Evolutionary conservation across 2,797 vertebrate genomes (phyloP), one percentile per base, ranked within the genome.

Genomic region (Protosalanx chinensis): DNA sequence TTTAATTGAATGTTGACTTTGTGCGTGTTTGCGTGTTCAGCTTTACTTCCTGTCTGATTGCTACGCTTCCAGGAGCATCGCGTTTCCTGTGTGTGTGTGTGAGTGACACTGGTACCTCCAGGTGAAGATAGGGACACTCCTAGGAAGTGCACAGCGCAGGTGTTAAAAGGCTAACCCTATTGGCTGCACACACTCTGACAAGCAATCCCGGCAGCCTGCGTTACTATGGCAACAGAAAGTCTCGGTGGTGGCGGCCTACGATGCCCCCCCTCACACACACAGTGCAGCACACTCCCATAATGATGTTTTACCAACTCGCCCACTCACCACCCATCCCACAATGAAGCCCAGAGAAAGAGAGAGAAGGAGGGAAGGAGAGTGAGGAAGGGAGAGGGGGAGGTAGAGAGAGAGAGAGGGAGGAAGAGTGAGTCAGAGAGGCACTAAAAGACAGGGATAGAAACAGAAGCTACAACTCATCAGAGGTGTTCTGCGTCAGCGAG

Each of bases 201-300:
- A 79, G 76, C 85, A 86, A 87, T 86, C 87, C 79, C 74, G 70
- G 58, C 84, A 86, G 85, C 86, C 73, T 51, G 33, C 64, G 92
- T 94, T 92, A 84, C 93, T 78, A 93, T 92, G 87, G 93, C 81
- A 91, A 93, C 92, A 72, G 78, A 73, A 71, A 86, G 78, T 80
- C 89, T 90, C 71, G 4, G 81, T 69, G 79, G 84, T 84, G 78
- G 84, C 81, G 88, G 88, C 83, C 86, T 81, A 84, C 80, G 81
- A 82, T 87, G 79, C 74, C 77, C 79, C 46, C 35, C 41, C 15
- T 53, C 33, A 61, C n/a, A 41, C 27, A 57, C 30, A 56, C 56
- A 49, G 65, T 71, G 72, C 83, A 77, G 59, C 76, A 81, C 58
- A 80, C 80, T 86, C 79, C 85, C 87, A 83, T 88, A 89, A 91